A percentile compares a stretch with the other conserved stretches of the same genome.
Conservation (phyloP, 2,113 vertebrate species). For the Macroglossus sobrinus region DNA sequence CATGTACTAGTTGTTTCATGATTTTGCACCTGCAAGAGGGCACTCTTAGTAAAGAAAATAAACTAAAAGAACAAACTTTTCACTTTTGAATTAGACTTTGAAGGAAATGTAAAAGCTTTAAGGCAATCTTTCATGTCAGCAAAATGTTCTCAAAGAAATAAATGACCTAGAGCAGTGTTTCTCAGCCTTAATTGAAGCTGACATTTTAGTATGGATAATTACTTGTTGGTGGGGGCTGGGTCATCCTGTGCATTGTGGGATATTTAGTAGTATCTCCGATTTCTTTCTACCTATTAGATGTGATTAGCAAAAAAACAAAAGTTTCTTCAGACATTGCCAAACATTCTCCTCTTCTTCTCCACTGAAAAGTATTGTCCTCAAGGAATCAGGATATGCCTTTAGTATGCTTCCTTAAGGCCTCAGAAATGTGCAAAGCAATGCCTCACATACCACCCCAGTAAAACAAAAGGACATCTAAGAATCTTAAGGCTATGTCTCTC, state of each 20-base stretch:
- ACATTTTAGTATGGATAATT: neutral
- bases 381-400: neutral
- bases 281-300: neutral
- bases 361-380: neutral
- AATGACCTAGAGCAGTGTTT: neutral
- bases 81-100: neutral
- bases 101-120: neutral
- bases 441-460: neutral
- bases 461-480: neutral
- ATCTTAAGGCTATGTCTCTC: neutral
- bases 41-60: neutral
- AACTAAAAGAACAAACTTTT: neutral
- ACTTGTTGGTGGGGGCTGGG: neutral
- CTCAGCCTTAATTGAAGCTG: neutral
- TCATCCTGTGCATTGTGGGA: neutral
- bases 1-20: neutral
- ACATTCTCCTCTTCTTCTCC: neutral
- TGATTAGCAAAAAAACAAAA: neutral
- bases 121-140: neutral
- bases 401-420: neutral
- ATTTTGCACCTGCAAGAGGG: neutral
- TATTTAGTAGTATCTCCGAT: neutral
- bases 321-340: neutral
- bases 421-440: neutral
- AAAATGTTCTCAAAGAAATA: neutral